These are phyloP conservation scores for Venusia cambrica DNA, from an alignment of 2,888 invertebrate species.

Conservation along the genomic window DNA sequence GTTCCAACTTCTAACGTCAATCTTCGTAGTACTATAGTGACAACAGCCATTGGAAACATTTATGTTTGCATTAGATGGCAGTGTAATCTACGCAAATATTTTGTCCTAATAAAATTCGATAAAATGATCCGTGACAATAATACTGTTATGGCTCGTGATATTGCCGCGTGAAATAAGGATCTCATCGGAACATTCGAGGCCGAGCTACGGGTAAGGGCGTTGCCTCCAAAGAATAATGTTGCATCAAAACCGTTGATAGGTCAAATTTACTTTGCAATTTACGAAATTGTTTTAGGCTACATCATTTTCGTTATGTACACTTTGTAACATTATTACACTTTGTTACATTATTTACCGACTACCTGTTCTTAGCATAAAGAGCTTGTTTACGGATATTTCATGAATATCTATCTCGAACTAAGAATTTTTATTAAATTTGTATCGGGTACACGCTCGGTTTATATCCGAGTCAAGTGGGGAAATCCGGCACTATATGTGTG, in stretches of 20 bases:
- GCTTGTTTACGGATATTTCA: slow-evolving; percentile 8
- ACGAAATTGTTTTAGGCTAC: slow-evolving; percentile 18
- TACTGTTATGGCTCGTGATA: slow-evolving; percentile 39
- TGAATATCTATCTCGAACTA: no score
- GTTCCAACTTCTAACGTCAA: no score
- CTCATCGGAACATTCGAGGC: slow-evolving; percentile 25
- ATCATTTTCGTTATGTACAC: slow-evolving; percentile 9
- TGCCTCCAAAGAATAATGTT: slow-evolving; percentile 25
- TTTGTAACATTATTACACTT: slow-evolving; percentile 4
- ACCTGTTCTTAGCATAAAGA: neutral
- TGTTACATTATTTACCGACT: slow-evolving; percentile 12
- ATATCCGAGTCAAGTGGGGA: no score
- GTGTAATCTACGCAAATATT: no score
- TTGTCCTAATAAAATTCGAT: no score
- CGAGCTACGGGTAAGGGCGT: slow-evolving; percentile 27
- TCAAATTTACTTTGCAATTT: slow-evolving; percentile 23
- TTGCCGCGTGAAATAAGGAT: slow-evolving; percentile 47
- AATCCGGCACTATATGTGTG: no score
- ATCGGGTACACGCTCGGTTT: no score
- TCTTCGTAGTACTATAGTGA: no score
- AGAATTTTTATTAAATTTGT: no score
- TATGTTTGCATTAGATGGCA: no score
- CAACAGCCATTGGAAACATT: no score
- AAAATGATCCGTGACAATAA: slow-evolving; percentile 18
- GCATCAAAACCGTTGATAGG: slow-evolving; percentile 21